Evolutionary conservation across 2,888 invertebrate genomes (phyloP).

Genomic region (Druceiella hillmani): DNA sequence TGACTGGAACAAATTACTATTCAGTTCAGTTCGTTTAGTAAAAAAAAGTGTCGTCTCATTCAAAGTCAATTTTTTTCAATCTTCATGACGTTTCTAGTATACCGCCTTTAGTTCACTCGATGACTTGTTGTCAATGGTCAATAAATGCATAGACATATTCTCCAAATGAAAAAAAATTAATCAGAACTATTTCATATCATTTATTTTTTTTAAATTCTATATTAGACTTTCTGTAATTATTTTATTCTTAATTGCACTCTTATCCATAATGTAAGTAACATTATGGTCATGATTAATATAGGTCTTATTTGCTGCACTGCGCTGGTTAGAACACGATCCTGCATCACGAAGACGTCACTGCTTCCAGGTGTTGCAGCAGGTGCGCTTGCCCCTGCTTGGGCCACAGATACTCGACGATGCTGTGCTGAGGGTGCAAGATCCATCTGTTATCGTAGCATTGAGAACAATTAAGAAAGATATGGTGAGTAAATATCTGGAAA

Average conservation of each 20-base stretch:
- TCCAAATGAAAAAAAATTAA: no score
- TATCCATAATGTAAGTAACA: background rate
- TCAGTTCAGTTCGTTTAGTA: no score
- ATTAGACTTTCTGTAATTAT: background rate
- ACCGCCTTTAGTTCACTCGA: no score
- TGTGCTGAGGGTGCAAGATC: constrained; percentile 71
- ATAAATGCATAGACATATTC: no score
- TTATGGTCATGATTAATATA: constrained; percentile 28
- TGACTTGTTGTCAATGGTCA: no score
- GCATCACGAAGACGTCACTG: constrained; percentile 72
- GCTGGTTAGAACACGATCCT: constrained; percentile 83
- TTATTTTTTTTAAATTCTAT: background rate
- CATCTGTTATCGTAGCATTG: constrained; percentile 74
- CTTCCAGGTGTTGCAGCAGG: constrained; percentile 77
- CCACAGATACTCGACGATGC: constrained; percentile 72
- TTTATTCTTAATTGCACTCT: constrained; percentile 8
- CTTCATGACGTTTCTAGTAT: no score
- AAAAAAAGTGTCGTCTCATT: no score
- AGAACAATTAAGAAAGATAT: constrained; percentile 76
- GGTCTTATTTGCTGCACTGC: constrained; percentile 79
- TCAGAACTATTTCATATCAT: constrained; percentile 1
- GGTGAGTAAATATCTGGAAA: constrained; percentile 33
- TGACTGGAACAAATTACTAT: no score
- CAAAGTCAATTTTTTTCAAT: no score
- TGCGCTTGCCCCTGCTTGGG: constrained; percentile 79